A percentile compares a stretch with the other conserved stretches of the same genome.
Evolutionary conservation across 2,113 vertebrate species (phyloP).

Genomic region (Dendropsophus ebraccatus): DNA sequence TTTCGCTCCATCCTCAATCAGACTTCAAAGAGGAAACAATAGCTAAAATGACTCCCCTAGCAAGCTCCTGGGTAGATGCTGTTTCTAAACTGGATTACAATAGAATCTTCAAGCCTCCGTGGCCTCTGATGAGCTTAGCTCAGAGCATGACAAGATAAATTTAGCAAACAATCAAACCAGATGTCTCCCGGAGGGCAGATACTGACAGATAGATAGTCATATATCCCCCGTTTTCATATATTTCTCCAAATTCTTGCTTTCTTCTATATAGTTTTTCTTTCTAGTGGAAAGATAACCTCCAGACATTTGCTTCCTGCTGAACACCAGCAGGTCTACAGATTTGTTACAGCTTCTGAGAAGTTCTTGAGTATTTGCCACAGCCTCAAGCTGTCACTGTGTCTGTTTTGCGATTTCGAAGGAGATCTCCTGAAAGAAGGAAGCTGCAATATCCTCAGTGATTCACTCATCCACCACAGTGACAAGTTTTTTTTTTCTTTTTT

Average conservation of each 20-base stretch:
- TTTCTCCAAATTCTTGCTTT: slow-evolving; percentile 51
- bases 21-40: slow-evolving; percentile 51
- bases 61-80: slow-evolving; percentile 46
- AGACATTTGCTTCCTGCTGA: slow-evolving; percentile 58
- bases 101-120: slow-evolving; percentile 53
- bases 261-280: slow-evolving; percentile 49
- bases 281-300: slow-evolving; percentile 56
- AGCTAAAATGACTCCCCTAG: slow-evolving; percentile 55
- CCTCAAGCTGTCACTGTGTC: slow-evolving; percentile 56
- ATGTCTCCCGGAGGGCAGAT: slow-evolving; percentile 57
- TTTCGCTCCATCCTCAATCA: slow-evolving; percentile 33
- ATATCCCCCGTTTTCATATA: slow-evolving; percentile 49
- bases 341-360: slow-evolving; percentile 55
- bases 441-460: slow-evolving; percentile 20
- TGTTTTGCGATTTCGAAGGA: slow-evolving; percentile 41
- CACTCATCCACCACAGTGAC: slow-evolving; percentile 1
- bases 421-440: slow-evolving; percentile 9
- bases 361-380: slow-evolving; percentile 59
- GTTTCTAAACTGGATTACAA: slow-evolving; percentile 58
- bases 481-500: too few relatives aligned
- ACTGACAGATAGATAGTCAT: slow-evolving; percentile 58
- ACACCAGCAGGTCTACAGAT: slow-evolving; percentile 59
- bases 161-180: slow-evolving; percentile 60
- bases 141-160: slow-evolving; percentile 59
- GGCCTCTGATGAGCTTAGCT: slow-evolving; percentile 59